A percentile compares a stretch with the other conserved stretches of the same genome.
Evolutionary conservation across 1,140 invertebrate genomes (phyloP).

Genomic region (Cotesia vestalis): DNA sequence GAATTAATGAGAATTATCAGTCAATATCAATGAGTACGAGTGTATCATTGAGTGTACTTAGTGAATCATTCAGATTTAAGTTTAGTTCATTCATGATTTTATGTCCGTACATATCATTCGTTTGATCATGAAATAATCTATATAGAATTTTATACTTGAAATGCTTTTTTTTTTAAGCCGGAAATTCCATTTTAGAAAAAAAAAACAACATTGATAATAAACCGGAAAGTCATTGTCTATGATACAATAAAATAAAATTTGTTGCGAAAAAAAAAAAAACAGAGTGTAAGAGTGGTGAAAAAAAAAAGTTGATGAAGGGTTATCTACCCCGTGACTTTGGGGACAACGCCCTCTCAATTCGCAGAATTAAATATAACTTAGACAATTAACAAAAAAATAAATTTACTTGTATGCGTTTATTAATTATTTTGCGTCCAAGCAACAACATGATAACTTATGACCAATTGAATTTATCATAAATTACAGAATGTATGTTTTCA

Average conservation of each 20-base stretch:
- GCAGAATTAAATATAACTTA: slow-evolving; percentile 8
- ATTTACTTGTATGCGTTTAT: background rate
- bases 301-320: background rate
- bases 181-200: slow-evolving; percentile 7
- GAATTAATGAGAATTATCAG: too few species aligned
- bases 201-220: slow-evolving; percentile 3
- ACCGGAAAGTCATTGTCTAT: slow-evolving; percentile 5
- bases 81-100: too few species aligned
- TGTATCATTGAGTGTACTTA: too few species aligned
- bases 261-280: slow-evolving; percentile 6
- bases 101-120: too few species aligned
- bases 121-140: too few species aligned
- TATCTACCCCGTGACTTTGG: slow-evolving; percentile 1
- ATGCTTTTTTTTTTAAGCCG: background rate
- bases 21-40: too few species aligned
- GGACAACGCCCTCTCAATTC: slow-evolving; percentile 27
- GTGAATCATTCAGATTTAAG: background rate
- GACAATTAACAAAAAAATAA: background rate
- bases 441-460: too few species aligned
- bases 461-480: too few species aligned
- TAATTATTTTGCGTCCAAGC: background rate
- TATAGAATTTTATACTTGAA: background rate
- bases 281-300: background rate
- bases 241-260: slow-evolving; percentile 4
- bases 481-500: background rate